A percentile compares a stretch with the other conserved stretches of the same genome.
These are phyloP conservation scores for Ruditapes philippinarum DNA, from an alignment of 1,140 invertebrate genomes.

Conservation along the genomic window DNA sequence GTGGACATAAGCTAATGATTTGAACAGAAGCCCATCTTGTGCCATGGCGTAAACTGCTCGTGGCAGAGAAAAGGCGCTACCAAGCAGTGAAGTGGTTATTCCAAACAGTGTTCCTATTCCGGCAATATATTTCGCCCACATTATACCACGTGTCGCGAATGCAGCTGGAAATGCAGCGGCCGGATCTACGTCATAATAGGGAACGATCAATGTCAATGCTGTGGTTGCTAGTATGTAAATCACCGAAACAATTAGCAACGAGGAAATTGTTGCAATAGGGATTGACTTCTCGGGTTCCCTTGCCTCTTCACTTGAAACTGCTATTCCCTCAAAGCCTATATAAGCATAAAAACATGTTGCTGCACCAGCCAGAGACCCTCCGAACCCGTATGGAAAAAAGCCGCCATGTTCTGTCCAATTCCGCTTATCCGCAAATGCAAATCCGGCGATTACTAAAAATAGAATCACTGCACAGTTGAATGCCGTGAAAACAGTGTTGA, in stretches of 20 bases:
- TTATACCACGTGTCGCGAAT: slow-evolving; percentile 90
- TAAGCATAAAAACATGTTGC: slow-evolving; percentile 87
- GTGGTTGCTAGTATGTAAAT: slow-evolving; percentile 95
- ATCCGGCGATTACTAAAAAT: slow-evolving; percentile 94
- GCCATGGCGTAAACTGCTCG: slow-evolving; percentile 96
- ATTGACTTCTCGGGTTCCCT: slow-evolving; percentile 96
- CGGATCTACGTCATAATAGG: slow-evolving; percentile 94
- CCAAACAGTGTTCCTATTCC: slow-evolving; percentile 90
- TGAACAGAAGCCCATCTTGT: slow-evolving; percentile 94
- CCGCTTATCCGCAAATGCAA: slow-evolving; percentile 90
- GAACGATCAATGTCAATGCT: slow-evolving; percentile 96
- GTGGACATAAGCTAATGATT: slow-evolving; percentile 91
- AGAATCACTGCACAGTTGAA: slow-evolving; percentile 95
- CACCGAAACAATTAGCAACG: slow-evolving; percentile 92
- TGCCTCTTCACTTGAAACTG: slow-evolving; percentile 91
- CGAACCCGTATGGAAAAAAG: slow-evolving; percentile 87
- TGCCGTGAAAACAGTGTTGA: slow-evolving; percentile 96
- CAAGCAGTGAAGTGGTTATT: slow-evolving; percentile 90
- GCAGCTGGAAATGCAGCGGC: slow-evolving; percentile 94
- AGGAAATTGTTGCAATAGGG: slow-evolving; percentile 94
- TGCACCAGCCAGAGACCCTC: slow-evolving; percentile 85
- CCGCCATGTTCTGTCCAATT: slow-evolving; percentile 87
- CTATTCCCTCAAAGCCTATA: slow-evolving; percentile 86
- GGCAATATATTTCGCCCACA: slow-evolving; percentile 92
- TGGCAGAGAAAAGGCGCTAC: slow-evolving; percentile 96